phyloP scores from a whole-genome alignment of 2,888 invertebrate genomes.

The Papilio demoleus region DNA sequence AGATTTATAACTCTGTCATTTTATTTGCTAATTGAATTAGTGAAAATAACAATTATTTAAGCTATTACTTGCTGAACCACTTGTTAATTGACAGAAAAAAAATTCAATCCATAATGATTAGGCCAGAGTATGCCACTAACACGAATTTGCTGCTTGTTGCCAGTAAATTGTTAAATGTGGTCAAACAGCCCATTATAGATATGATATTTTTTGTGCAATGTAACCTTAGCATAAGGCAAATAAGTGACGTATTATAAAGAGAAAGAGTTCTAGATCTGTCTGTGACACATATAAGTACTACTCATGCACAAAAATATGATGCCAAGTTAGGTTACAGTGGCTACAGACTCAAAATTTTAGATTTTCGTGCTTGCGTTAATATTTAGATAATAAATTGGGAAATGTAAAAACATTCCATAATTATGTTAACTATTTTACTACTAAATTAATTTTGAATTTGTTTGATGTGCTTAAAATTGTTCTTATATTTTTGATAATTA shows the following conservation, averaged over 20 bases:
- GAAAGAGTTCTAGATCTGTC: not conserved
- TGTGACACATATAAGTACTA: not conserved
- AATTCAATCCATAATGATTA: no score
- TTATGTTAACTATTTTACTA: slow-evolving; percentile 32
- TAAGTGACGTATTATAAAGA: no score
- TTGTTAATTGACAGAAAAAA: no score
- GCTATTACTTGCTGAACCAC: no score
- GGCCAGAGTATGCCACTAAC: no score
- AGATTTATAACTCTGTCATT: not conserved
- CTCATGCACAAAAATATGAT: not conserved
- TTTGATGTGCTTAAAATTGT: slow-evolving; percentile 16
- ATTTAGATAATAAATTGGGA: slow-evolving; percentile 31
- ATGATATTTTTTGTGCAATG: no score
- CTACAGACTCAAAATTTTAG: not conserved
- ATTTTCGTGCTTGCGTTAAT: not conserved
- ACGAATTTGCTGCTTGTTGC: no score
- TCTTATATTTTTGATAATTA: not conserved
- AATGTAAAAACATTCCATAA: slow-evolving; percentile 40
- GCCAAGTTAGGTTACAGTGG: not conserved
- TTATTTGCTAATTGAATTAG: not conserved
- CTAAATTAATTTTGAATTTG: slow-evolving; percentile 26
- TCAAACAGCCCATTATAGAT: no score
- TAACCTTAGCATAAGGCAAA: no score
- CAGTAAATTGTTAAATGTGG: no score
- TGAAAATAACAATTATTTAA: no score